Conservation (phyloP, 2,797 vertebrate genomes). For the Chiloscyllium punctatum region DNA sequence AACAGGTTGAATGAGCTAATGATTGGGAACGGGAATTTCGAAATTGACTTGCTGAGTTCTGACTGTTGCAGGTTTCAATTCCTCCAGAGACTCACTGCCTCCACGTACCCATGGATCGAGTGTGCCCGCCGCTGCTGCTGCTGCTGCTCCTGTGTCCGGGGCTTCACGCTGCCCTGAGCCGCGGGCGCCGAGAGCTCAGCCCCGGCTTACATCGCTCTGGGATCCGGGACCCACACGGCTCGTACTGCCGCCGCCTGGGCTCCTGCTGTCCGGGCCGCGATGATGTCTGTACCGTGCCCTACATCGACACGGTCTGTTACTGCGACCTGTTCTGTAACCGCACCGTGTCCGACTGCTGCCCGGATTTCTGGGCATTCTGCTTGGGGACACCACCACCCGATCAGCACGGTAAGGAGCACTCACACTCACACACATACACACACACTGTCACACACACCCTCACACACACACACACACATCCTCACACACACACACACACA, state of each 20-base stretch:
- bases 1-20: neutral
- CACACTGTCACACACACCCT: too few relatives aligned
- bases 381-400: slow-evolving; percentile 58
- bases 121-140: too few relatives aligned
- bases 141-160: neutral
- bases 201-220: slow-evolving; percentile 73
- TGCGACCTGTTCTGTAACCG: slow-evolving; percentile 98
- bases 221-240: slow-evolving; percentile 76
- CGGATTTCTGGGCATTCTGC: slow-evolving; percentile 92
- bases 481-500: neutral
- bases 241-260: slow-evolving; percentile 76
- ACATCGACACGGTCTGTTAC: slow-evolving; percentile 91
- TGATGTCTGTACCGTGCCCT: slow-evolving; percentile 81
- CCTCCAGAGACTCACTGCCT: too few relatives aligned
- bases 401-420: slow-evolving; percentile 49
- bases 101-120: neutral
- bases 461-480: too few relatives aligned
- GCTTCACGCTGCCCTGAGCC: slow-evolving; percentile 46
- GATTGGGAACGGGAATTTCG: neutral
- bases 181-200: slow-evolving; percentile 72
- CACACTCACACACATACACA: neutral
- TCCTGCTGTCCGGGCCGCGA: slow-evolving; percentile 80
- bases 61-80: neutral
- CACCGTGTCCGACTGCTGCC: slow-evolving; percentile 91
- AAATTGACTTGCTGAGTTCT: too few relatives aligned